These are phyloP conservation scores for Saccostrea cuccullata DNA, from an alignment of 1,140 invertebrate species.

Conservation along the genomic window DNA sequence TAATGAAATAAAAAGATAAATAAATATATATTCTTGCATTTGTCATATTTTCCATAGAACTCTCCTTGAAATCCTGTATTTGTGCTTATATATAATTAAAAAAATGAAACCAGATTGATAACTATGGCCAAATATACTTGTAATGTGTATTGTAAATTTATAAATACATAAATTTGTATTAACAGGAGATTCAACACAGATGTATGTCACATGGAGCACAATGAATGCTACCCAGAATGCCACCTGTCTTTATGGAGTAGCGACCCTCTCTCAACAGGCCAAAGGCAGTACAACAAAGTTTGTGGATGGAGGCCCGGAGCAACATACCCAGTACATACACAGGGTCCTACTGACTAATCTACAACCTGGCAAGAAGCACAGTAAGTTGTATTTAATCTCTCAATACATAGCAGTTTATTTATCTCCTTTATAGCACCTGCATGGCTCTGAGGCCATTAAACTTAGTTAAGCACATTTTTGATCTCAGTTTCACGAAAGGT, in stretches of 20 bases:
- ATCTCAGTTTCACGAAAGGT: too few species aligned
- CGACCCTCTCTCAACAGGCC: slow-evolving; percentile 77
- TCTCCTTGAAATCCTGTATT: too few species aligned
- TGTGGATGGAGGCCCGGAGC: slow-evolving; percentile 87
- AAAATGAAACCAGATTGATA: too few species aligned
- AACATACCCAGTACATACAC: slow-evolving; percentile 89
- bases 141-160: neutral
- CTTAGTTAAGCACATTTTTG: too few species aligned
- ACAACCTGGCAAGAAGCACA: slow-evolving; percentile 82
- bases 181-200: slow-evolving; percentile 83
- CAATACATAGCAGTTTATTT: too few species aligned
- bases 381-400: slow-evolving; percentile 77
- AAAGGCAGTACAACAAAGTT: slow-evolving; percentile 85
- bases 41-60: too few species aligned
- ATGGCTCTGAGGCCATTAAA: too few species aligned
- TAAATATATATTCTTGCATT: too few species aligned
- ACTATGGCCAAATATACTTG: neutral
- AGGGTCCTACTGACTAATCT: slow-evolving; percentile 83
- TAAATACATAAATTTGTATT: neutral
- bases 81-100: too few species aligned
- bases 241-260: slow-evolving; percentile 88
- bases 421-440: too few species aligned
- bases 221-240: slow-evolving; percentile 84
- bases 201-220: slow-evolving; percentile 95
- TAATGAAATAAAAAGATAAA: too few species aligned